Evolutionary conservation across 1,140 invertebrate genomes (phyloP), one percentile per base, ranked within the genome.

Genomic region (Riptortus pedestris): DNA sequence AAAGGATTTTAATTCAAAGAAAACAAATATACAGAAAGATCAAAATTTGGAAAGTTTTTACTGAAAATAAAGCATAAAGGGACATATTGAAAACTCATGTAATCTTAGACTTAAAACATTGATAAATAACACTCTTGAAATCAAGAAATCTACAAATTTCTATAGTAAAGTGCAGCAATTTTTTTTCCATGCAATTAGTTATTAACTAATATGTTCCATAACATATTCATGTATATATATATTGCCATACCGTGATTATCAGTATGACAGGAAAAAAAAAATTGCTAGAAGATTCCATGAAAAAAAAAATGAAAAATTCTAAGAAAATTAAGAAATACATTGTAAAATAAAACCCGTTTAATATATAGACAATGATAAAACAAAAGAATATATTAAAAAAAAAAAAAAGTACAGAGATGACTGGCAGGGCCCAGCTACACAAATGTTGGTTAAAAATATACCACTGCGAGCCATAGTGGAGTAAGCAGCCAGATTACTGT

Each of bases 401-500:
- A 55, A 55, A 55, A 2, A 55, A 24, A 55, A 55, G 51, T 55
- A 55, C 51, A 55, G 51, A 55, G 51, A 55, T 55, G 51, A 55
- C 51, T 55, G 51, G 51, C 51, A 59, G 57, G 57, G 57, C 57
- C 57, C 57, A 59, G 28, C 28, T 31, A 29, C 31, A 59, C 57
- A 59, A 59, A 59, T 59, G 26, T 59, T 59, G 26, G 33, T 59
- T 38, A 59, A 59, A n/a, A 59, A 59, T 59, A 59, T 33, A 59
- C 57, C 57, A 59, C 57, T 59, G 57, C 57, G 57, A 59, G 57
- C 31, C 57, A 59, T 59, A 59, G 57, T 59, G 57, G 57, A 59
- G 57, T 31, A 59, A 59, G 57, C 57, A 59, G 57, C 57, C 57
- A 59, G 57, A 59, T 59, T 59, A 59, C 57, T 59, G 57, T 59